Evolutionary conservation across 2,888 invertebrate species (phyloP).

Genomic region (Dimorphilus gyrociliatus): DNA sequence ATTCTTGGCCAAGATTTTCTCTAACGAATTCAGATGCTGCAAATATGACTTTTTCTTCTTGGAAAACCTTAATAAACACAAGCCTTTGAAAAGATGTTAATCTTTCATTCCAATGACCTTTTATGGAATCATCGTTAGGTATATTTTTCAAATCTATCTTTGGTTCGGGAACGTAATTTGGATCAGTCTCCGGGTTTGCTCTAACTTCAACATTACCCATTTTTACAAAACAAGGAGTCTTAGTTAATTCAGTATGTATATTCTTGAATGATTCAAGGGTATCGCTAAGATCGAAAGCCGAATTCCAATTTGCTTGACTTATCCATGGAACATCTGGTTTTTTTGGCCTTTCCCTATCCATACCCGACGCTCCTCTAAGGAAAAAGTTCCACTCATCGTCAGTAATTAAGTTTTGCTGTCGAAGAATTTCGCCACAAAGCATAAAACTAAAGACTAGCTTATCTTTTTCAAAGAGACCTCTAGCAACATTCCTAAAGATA

Average conservation of each 20-base stretch:
- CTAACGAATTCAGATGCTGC: slow-evolving; percentile 64
- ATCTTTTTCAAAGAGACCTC: slow-evolving; percentile 39
- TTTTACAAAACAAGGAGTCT: slow-evolving; percentile 24
- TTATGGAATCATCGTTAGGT: slow-evolving; percentile 16
- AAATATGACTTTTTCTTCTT: slow-evolving; percentile 59
- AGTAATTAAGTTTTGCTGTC: slow-evolving; percentile 47
- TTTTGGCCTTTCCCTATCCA: slow-evolving; percentile 23
- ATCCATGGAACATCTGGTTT: slow-evolving; percentile 46
- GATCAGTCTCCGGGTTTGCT: slow-evolving; percentile 22
- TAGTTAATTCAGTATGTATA: slow-evolving; percentile 22
- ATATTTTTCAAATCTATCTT: slow-evolving; percentile 11
- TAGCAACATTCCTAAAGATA: slow-evolving; percentile 37
- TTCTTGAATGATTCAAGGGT: slow-evolving; percentile 40
- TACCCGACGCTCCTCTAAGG: slow-evolving; percentile 48
- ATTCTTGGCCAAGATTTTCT: slow-evolving; percentile 55
- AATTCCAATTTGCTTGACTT: slow-evolving; percentile 53
- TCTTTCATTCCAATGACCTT: slow-evolving; percentile 47
- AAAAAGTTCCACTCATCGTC: slow-evolving; percentile 59
- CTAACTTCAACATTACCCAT: slow-evolving; percentile 19
- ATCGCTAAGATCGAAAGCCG: slow-evolving; percentile 48
- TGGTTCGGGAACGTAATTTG: slow-evolving; percentile 18
- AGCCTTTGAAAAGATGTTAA: slow-evolving; percentile 60
- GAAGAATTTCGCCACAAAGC: slow-evolving; percentile 57
- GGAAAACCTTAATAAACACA: slow-evolving; percentile 56
- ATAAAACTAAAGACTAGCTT: slow-evolving; percentile 45